Evolutionary conservation across 2,113 vertebrate genomes (phyloP).

Genomic region (Trochalopteron elliotii): DNA sequence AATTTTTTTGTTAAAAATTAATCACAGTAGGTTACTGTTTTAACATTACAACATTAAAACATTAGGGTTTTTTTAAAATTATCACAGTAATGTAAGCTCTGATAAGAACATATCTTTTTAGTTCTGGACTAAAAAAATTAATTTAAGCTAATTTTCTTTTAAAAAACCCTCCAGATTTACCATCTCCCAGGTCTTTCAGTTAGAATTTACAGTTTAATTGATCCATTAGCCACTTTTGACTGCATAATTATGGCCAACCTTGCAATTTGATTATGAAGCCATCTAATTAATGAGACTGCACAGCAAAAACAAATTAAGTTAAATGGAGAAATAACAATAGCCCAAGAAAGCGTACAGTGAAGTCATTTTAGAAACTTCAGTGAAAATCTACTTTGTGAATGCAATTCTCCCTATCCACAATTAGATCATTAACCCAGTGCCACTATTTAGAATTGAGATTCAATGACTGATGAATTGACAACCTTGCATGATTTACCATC

Average conservation of each 20-base stretch:
- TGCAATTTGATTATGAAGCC: constrained; percentile 8
- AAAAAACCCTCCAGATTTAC: neutral
- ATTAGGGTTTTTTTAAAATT: neutral
- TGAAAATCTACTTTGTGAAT: neutral
- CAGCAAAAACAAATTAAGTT: constrained; percentile 7
- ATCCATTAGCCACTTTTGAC: constrained; percentile 1
- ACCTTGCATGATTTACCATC: neutral
- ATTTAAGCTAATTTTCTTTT: neutral
- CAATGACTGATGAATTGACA: neutral
- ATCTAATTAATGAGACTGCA: constrained; percentile 28
- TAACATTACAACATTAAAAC: neutral
- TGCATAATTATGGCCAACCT: neutral
- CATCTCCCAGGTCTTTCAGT: neutral
- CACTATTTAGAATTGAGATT: neutral
- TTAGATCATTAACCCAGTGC: neutral
- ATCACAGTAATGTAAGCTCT: neutral
- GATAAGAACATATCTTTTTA: neutral
- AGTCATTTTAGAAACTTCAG: constrained; percentile 14
- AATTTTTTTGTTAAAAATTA: neutral
- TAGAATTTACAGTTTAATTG: neutral
- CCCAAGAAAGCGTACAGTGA: neutral
- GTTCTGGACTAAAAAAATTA: neutral
- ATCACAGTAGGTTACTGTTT: neutral
- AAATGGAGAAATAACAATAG: constrained; percentile 27
- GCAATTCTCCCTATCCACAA: neutral